phyloP scores from a whole-genome alignment of 2,888 invertebrate species.

The Stegophylla sp. region DNA sequence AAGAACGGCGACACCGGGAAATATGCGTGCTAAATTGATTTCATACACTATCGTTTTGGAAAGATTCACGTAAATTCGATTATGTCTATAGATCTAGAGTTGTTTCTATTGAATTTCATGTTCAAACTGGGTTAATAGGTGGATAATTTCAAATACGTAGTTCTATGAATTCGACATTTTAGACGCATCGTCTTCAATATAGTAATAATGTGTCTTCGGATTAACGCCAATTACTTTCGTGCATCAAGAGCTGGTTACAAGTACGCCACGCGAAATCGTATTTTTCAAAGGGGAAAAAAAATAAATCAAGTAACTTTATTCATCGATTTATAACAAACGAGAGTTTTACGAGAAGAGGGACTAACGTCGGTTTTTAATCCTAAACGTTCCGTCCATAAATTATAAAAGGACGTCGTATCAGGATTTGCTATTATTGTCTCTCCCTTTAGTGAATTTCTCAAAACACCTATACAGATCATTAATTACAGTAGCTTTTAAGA shows the following conservation, averaged over 20 bases:
- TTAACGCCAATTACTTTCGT: background rate
- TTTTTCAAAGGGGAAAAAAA: background rate
- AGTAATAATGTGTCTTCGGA: background rate
- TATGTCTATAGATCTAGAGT: background rate
- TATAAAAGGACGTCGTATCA: background rate
- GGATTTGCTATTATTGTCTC: background rate
- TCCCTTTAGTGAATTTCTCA: background rate
- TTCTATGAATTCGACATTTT: background rate
- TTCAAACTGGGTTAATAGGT: background rate
- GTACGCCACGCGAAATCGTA: background rate
- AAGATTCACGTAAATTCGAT: slow-evolving; percentile 4
- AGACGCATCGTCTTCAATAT: background rate
- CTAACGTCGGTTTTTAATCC: background rate
- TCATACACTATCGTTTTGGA: background rate
- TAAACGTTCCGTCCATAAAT: background rate
- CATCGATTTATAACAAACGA: background rate
- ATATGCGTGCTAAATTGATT: background rate
- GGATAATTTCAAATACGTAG: background rate
- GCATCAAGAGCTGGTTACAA: background rate
- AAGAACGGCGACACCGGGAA: background rate
- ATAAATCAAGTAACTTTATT: background rate
- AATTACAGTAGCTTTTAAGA: background rate
- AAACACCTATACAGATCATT: background rate
- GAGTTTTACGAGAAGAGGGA: background rate
- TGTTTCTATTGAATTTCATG: background rate